Conservation (phyloP, 92 coral and sea anemone species). For the Blastomussa wellsi region DNA sequence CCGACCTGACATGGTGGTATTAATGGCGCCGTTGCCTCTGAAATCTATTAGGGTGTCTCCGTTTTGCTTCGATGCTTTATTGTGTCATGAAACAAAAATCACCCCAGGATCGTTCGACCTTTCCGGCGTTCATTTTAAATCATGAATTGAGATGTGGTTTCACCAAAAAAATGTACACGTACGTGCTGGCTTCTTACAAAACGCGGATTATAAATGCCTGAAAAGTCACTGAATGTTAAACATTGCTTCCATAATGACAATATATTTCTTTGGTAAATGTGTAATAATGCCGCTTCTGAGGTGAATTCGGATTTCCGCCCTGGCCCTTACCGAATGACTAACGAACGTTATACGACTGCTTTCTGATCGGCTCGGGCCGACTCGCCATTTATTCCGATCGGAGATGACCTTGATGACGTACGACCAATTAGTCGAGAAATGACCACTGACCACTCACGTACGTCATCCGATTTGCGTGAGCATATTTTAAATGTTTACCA, state of each 20-base stretch:
- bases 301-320: conserved; percentile 6
- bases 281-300: neutral
- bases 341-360: conserved; percentile 23
- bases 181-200: neutral
- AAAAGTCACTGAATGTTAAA: neutral
- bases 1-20: neutral
- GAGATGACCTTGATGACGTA: neutral
- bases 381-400: conserved; percentile 1
- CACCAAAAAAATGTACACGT: neutral
- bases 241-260: neutral
- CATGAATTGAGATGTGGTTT: neutral
- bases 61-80: neutral
- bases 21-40: neutral
- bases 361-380: conserved; percentile 6
- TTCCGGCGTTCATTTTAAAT: neutral
- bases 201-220: neutral
- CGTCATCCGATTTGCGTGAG: conserved; percentile 27
- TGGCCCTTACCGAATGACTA: neutral
- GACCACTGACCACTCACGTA: neutral
- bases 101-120: too few species aligned
- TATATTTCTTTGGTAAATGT: neutral
- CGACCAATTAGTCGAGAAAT: neutral
- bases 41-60: too few species aligned
- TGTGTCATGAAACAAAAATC: too few species aligned
- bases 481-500: neutral